A percentile compares a stretch with the other conserved stretches of the same genome.
Evolutionary conservation across 2,113 vertebrate species (phyloP).

Genomic region (Amblyopsis rosae): DNA sequence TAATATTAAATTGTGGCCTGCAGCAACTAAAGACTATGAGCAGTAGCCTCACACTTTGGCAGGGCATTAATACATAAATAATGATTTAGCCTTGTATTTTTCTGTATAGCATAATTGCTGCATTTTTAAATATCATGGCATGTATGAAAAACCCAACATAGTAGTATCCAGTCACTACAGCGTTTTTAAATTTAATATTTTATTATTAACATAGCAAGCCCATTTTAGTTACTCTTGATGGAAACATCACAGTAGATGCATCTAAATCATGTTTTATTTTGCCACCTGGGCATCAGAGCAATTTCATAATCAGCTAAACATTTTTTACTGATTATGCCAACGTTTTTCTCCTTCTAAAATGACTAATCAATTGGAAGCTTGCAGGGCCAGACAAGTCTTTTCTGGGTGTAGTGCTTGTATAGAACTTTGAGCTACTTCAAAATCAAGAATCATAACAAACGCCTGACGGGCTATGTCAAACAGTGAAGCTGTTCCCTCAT

Average conservation of each 20-base stretch:
- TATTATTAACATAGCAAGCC: no score
- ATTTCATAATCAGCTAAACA: background rate
- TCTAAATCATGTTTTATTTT: no score
- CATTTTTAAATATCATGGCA: no score
- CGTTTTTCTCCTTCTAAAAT: background rate
- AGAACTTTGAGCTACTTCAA: background rate
- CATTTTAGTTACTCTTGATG: no score
- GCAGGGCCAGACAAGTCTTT: conserved; percentile 53
- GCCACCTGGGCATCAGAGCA: background rate
- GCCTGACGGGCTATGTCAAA: background rate
- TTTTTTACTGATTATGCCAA: background rate
- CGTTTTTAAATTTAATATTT: no score
- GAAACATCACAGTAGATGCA: no score
- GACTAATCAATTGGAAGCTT: conserved; percentile 5
- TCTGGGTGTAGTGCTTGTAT: background rate
- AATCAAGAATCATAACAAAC: conserved; percentile 47
- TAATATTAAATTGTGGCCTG: conserved; percentile 48
- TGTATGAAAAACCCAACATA: no score
- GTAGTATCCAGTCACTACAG: no score
- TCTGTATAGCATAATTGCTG: background rate
- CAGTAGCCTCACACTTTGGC: conserved; percentile 11
- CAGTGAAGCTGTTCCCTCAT: background rate
- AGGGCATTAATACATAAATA: background rate
- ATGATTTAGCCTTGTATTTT: background rate
- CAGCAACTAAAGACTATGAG: conserved; percentile 41